Conservation (phyloP, 2,113 vertebrate genomes). For the Zosterops borbonicus region DNA sequence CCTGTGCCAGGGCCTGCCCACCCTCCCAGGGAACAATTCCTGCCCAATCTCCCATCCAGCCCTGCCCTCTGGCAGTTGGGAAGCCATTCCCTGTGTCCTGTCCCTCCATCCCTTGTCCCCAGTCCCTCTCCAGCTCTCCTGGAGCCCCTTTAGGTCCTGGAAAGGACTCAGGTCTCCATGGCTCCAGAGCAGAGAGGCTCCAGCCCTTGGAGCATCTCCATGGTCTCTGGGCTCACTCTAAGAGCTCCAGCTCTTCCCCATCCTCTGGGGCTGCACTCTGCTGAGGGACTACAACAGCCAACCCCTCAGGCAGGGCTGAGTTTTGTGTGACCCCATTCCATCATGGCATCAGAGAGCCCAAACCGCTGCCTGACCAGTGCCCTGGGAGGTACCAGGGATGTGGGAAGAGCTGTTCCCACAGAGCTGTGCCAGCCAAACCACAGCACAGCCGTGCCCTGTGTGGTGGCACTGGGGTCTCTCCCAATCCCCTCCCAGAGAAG, state of each 20-base stretch:
- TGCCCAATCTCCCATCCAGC: neutral
- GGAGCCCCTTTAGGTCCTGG: neutral
- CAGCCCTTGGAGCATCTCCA: neutral
- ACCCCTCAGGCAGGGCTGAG: neutral
- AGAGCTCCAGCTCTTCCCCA: neutral
- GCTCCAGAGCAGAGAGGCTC: neutral
- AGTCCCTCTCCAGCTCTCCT: neutral
- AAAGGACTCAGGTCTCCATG: fast-evolving
- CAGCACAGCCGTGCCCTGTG: fast-evolving
- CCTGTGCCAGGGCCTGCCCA: neutral
- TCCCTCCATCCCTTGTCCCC: neutral
- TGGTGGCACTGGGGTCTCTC: neutral
- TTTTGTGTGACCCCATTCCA: fast-evolving
- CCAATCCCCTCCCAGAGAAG: fast-evolving
- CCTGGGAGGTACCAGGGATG: fast-evolving
- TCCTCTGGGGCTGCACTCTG: neutral
- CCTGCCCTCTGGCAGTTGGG: neutral
- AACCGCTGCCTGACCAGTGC: neutral
- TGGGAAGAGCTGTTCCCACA: neutral
- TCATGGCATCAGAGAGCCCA: neutral
- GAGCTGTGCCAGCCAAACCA: fast-evolving
- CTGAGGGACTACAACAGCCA: neutral
- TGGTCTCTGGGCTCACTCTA: neutral
- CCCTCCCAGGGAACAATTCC: neutral
- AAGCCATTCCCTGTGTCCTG: neutral